Percentiles rank a stretch among this genome's conserved stretches.
Evolutionary conservation across 2,888 invertebrate species (phyloP).

Genomic region (Labia minor): DNA sequence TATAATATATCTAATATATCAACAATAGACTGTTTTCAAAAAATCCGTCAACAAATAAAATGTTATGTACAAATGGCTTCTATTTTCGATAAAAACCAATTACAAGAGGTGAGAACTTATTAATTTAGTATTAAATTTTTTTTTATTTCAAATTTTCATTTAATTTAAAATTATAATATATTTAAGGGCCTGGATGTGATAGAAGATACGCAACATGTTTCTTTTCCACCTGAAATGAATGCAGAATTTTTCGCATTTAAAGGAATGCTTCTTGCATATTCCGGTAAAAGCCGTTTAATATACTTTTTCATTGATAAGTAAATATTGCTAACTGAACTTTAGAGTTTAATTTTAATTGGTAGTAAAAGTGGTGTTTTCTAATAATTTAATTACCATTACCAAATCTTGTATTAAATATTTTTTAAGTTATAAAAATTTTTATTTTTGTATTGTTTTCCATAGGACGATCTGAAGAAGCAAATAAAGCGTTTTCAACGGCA

Average conservation of each 20-base stretch:
- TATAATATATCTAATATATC: conserved; percentile 47
- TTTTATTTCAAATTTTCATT: too few species aligned
- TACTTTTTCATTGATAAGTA: too few species aligned
- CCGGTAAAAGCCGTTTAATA: too few species aligned
- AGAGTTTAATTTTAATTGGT: too few species aligned
- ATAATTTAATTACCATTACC: too few species aligned
- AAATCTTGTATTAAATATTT: too few species aligned
- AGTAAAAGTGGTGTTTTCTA: too few species aligned
- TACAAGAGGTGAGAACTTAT: conserved; percentile 36
- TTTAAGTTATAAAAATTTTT: not conserved
- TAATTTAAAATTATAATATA: not conserved
- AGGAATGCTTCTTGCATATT: conserved; percentile 74
- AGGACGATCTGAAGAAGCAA: conserved; percentile 45
- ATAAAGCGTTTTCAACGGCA: conserved; percentile 44
- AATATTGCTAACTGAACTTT: too few species aligned
- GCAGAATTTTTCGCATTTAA: conserved; percentile 94
- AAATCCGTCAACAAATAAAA: conserved; percentile 46
- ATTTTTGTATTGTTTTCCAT: too few species aligned
- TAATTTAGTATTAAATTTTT: too few species aligned
- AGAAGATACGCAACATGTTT: conserved; percentile 88
- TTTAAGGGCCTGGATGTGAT: conserved; percentile 76
- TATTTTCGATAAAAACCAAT: conserved; percentile 38
- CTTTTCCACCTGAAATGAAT: conserved; percentile 90
- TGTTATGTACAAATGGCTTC: conserved; percentile 41
- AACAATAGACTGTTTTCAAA: conserved; percentile 48